Evolutionary conservation across 2,888 invertebrate genomes (phyloP), one percentile per base, ranked within the genome.

Genomic region (Chrysolina oricalcia): DNA sequence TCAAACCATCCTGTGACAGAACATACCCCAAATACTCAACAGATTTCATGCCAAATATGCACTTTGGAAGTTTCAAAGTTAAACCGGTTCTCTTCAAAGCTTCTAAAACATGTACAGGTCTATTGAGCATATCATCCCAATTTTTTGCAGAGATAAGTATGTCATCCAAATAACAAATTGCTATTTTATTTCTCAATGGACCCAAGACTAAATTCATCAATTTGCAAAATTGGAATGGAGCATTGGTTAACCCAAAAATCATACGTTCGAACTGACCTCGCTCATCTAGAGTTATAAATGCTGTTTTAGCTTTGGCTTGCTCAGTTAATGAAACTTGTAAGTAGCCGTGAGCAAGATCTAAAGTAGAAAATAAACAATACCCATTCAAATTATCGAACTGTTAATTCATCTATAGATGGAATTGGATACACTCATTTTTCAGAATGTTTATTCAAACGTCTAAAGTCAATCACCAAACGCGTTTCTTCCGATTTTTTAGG

Each of bases 51-150:
- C 84, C 79, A 41, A 5, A 84, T 79, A 75, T 66, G 0, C 85
- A 86, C 70, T 86, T 87, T 0, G 75, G 66, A 0, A 86, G 62
- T 63, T 87, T 87, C 4, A 87, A 53, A 1, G 84, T 85, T 6
- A 87, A 70, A 40, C 81, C 80, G 0, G 84, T 82, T 0, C 81
- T 69, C 62, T 77, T 46, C 6, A 85, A 48, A 0, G 73, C 74
- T 48, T 74, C 8, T 0, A 87, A 74, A 0, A 86, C 80, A n/a
- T 74, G 59, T 53, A 81, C 80, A 23, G 86, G 48, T n/a, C 80
- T 41, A 5, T 69, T 27, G 5, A 86, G 41, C n/a, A 78, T 77
- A 41, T 84, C 81, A 11, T 79, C 64, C 23, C 50, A 72, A 53
- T 64, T 41, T 50, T 78, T 13, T 78, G 76, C 19, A 78, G n/a